Evolutionary conservation across 2,113 vertebrate genomes (phyloP).

Genomic region (Atrichornis clamosus): DNA sequence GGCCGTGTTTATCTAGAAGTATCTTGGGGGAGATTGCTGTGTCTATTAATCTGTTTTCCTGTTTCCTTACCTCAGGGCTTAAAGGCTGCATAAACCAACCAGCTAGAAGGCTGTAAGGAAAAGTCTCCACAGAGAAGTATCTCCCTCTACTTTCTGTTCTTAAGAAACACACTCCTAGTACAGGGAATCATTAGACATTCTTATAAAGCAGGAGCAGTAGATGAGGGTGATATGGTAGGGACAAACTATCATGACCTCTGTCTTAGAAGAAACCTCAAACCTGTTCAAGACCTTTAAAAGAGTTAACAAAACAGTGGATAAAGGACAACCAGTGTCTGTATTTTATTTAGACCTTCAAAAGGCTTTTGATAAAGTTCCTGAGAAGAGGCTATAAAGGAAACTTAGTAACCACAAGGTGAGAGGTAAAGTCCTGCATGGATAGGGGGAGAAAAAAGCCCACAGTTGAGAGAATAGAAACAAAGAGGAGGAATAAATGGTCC

Average conservation of each 20-base stretch:
- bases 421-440: constrained; percentile 7
- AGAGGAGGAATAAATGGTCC: constrained; percentile 37
- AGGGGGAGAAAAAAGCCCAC: background rate
- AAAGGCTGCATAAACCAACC: constrained; percentile 48
- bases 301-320: constrained; percentile 28
- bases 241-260: constrained; percentile 12
- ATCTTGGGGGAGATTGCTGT: constrained; percentile 61
- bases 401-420: constrained; percentile 16
- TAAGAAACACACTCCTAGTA: background rate
- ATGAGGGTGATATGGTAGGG: background rate
- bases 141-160: constrained; percentile 29
- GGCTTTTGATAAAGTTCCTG: constrained; percentile 38
- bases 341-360: constrained; percentile 45
- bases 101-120: constrained; percentile 31
- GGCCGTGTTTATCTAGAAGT: constrained; percentile 68
- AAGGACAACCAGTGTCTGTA: background rate
- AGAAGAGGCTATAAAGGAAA: constrained; percentile 16
- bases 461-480: constrained; percentile 15
- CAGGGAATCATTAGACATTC: background rate
- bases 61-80: constrained; percentile 65
- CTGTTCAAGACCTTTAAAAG: constrained; percentile 6
- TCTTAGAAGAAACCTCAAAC: constrained; percentile 5
- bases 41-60: constrained; percentile 67
- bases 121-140: constrained; percentile 27
- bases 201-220: background rate